Evolutionary conservation across 2,797 vertebrate genomes (phyloP), one percentile per base, ranked within the genome.

Genomic region (Smutsia temminckii): DNA sequence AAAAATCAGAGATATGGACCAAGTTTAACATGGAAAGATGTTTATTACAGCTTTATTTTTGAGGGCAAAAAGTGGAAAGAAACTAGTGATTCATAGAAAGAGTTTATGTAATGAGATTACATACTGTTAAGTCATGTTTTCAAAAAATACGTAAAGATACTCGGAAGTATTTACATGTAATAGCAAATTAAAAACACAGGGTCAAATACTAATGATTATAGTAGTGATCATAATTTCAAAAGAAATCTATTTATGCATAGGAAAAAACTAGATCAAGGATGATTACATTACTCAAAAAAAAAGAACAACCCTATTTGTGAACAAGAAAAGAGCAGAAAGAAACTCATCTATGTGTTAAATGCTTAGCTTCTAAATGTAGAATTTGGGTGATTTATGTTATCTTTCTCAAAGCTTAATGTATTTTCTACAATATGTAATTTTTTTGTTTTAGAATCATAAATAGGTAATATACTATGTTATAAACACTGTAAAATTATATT

Each of bases 401-500:
- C 27, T 42, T 94, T 29, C 53, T 27, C 64, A 89, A 63, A 64
- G 40, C 49, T 93, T 85, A 81, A 78, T 85, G 18, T 81, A 53
- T 66, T 93, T 93, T 85, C 16, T 64, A 55, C 17, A 57, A 29
- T 59, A 80, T 37, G 32, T 3, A 12, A 53, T n/a, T 85, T 77
- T 93, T 49, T 89, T 79, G n/a, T 94, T 83, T 83, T 71, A 77
- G 61, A 83, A 78, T 87, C 29, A 83, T 46, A 89, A 91, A 59
- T 71, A 80, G 78, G n/a, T 84, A 77, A 85, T 77, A 89, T 71
- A 66, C 4, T 46, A 34, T 71, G 75, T 91, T 66, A 89, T 53
- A 93, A 63, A 88, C 80, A 51, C 23, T n/a, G 46, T 59, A 61
- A 23, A 72, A 91, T 85, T 78, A 75, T 16, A 51, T 90, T 42